Conservation (phyloP, 2,797 vertebrate species). For the Argyrosomus regius region DNA sequence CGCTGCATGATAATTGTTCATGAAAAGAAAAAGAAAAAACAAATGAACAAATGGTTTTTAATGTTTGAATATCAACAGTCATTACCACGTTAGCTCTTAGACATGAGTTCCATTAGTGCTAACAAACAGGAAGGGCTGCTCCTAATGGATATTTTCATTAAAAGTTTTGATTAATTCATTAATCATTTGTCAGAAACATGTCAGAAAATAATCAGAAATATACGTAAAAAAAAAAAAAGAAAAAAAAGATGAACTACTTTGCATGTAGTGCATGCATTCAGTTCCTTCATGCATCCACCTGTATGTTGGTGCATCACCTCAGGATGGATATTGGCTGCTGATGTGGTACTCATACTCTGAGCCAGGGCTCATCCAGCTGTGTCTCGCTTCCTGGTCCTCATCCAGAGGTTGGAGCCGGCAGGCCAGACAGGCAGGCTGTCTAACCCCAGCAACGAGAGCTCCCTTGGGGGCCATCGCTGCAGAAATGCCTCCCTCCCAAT, state of each 20-base stretch:
- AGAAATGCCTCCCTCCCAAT: conserved; percentile 54
- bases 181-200: conserved; percentile 6
- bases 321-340: conserved; percentile 37
- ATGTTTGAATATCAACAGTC: conserved; percentile 6
- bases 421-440: conserved; percentile 51
- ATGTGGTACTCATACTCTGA: conserved; percentile 37
- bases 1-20: conserved; percentile 2
- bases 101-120: conserved; percentile 17
- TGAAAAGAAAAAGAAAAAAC: not conserved
- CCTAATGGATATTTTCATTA: conserved; percentile 33
- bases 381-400: conserved; percentile 48
- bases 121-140: conserved; percentile 11
- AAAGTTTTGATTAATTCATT: conserved; percentile 13
- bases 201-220: conserved; percentile 2
- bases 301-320: conserved; percentile 8
- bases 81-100: not conserved
- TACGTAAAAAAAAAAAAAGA: too few species aligned
- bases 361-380: conserved; percentile 67
- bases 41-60: conserved; percentile 7
- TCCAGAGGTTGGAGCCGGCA: conserved; percentile 62
- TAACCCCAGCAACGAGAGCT: conserved; percentile 51
- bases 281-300: conserved; percentile 16
- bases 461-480: conserved; percentile 52
- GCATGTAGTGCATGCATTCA: not conserved
- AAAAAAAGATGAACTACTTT: not conserved